A percentile compares a stretch with the other conserved stretches of the same genome.
Evolutionary conservation across 2,797 vertebrate species (phyloP).

Genomic region (Coregonus sp.): DNA sequence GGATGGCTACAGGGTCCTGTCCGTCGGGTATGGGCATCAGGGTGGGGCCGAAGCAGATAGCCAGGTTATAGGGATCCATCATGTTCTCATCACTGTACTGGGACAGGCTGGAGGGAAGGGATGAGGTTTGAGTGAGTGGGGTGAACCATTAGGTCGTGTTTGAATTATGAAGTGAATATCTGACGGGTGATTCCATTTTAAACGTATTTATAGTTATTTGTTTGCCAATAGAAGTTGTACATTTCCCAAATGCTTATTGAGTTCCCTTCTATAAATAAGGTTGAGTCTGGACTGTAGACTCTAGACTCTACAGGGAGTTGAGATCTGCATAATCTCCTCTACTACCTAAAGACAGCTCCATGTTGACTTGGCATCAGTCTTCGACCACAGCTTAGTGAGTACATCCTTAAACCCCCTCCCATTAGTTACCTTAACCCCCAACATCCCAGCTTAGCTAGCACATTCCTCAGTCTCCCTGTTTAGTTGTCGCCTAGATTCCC

Average conservation of each 20-base stretch:
- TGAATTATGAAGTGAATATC: neutral
- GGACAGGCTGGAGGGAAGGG: slow-evolving; percentile 79
- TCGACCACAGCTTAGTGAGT: slow-evolving; percentile 19
- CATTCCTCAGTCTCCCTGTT: slow-evolving; percentile 14
- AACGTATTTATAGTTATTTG: neutral
- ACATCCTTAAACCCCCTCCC: neutral
- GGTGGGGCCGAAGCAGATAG: slow-evolving; percentile 98
- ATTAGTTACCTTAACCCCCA: neutral
- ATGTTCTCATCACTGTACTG: slow-evolving; percentile 99
- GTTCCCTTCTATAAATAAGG: neutral
- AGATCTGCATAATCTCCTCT: neutral
- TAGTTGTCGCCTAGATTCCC: neutral
- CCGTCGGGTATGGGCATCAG: slow-evolving; percentile 97
- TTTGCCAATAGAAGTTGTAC: neutral
- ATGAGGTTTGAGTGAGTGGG: neutral
- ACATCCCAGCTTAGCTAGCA: neutral
- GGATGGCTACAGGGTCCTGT: slow-evolving; percentile 94
- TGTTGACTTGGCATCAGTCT: slow-evolving; percentile 16
- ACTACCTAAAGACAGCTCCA: neutral
- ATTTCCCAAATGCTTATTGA: neutral
- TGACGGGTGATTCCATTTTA: too few species aligned
- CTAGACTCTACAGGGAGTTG: neutral
- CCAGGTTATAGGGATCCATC: slow-evolving; percentile 98
- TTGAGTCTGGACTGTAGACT: neutral
- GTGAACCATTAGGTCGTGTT: neutral